These are phyloP conservation scores for Petrolisthes cinctipes DNA, from an alignment of 2,888 invertebrate species.

Conservation along the genomic window DNA sequence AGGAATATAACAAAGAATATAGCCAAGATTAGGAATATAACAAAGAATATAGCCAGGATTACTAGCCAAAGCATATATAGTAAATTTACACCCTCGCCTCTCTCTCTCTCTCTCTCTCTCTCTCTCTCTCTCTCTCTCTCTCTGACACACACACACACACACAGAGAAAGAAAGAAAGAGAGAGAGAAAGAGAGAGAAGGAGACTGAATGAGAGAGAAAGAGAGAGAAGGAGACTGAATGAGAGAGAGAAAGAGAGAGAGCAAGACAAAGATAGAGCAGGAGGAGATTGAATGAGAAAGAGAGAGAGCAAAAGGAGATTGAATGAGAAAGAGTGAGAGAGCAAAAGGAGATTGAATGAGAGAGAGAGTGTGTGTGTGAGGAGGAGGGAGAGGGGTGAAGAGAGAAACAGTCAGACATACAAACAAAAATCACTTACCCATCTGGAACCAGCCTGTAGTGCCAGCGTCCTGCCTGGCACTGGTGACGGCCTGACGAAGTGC, in stretches of 20 bases:
- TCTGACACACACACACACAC: too few relatives aligned
- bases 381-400: background rate
- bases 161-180: too few relatives aligned
- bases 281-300: background rate
- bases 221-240: background rate
- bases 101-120: too few relatives aligned
- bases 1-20: too few relatives aligned
- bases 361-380: background rate
- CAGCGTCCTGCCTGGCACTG: slow-evolving; percentile 66
- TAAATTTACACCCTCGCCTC: too few relatives aligned
- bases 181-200: background rate
- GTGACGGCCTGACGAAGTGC: slow-evolving; percentile 66
- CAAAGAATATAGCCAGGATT: too few relatives aligned
- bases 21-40: too few relatives aligned
- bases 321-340: background rate
- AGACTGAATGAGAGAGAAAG: background rate
- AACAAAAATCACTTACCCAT: slow-evolving; percentile 64
- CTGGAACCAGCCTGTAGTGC: slow-evolving; percentile 66
- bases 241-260: background rate
- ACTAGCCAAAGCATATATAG: too few relatives aligned
- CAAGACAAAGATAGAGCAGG: background rate
- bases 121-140: too few relatives aligned
- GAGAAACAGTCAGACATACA: background rate
- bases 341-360: background rate
- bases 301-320: background rate